These are phyloP conservation scores for Cyprinella venusta DNA, from an alignment of 2,797 vertebrate species.

Conservation along the genomic window DNA sequence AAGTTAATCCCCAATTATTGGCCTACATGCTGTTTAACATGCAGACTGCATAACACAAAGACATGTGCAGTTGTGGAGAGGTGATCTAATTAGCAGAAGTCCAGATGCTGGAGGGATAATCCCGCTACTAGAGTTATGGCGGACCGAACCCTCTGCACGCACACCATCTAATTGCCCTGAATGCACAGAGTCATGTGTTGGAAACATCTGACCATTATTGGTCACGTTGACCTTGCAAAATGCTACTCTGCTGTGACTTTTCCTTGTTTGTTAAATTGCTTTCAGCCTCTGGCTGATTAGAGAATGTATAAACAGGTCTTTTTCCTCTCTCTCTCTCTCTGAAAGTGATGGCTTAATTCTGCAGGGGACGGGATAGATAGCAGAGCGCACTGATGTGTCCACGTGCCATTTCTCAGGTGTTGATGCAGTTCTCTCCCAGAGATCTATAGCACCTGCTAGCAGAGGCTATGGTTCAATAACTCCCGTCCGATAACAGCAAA, in stretches of 20 bases:
- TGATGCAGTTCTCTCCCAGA: conserved; percentile 45
- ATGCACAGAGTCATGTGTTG: conserved; percentile 28
- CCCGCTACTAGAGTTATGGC: conserved; percentile 64
- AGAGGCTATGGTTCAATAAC: conserved; percentile 58
- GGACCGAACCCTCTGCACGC: conserved; percentile 9
- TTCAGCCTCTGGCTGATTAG: conserved; percentile 29
- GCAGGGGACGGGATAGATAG: conserved; percentile 33
- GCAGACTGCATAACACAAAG: conserved; percentile 30
- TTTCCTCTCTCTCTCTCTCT: neutral
- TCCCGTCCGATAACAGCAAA: conserved; percentile 58
- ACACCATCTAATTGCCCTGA: conserved; percentile 32
- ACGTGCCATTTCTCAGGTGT: conserved; percentile 57
- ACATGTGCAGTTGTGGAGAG: conserved; percentile 57
- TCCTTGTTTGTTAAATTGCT: conserved; percentile 24
- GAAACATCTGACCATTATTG: conserved; percentile 43
- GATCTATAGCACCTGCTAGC: conserved; percentile 55
- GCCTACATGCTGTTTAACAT: conserved; percentile 67
- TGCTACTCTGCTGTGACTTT: conserved; percentile 11
- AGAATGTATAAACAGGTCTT: neutral
- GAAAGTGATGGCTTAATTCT: conserved; percentile 35
- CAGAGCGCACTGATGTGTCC: conserved; percentile 30
- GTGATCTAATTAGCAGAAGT: conserved; percentile 78
- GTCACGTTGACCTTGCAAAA: conserved; percentile 37
- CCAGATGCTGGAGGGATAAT: conserved; percentile 80
- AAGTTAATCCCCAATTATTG: conserved; percentile 79